phyloP scores from a whole-genome alignment of 2,888 invertebrate species.

The Idaea biselata region DNA sequence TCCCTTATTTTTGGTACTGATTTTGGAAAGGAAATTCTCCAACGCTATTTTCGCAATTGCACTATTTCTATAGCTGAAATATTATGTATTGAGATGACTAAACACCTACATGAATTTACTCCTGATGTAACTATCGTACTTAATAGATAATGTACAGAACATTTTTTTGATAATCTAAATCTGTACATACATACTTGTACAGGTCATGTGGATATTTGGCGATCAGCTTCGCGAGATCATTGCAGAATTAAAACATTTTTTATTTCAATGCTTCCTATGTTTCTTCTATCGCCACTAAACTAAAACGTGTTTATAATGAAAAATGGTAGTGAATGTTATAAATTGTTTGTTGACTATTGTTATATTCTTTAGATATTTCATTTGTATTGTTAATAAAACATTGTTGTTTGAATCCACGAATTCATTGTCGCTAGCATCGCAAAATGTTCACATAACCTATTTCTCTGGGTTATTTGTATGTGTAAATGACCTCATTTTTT shows the following conservation, averaged over 20 bases:
- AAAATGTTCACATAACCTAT: slow-evolving; percentile 81
- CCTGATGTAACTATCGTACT: slow-evolving; percentile 40
- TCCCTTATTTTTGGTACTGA: slow-evolving; percentile 34
- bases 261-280: slow-evolving; percentile 58
- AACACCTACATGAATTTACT: slow-evolving; percentile 18
- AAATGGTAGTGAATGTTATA: slow-evolving; percentile 70
- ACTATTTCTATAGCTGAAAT: slow-evolving; percentile 31
- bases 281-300: slow-evolving; percentile 54
- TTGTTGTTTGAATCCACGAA: slow-evolving; percentile 43
- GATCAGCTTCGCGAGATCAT: slow-evolving; percentile 73
- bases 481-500: slow-evolving; percentile 59
- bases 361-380: slow-evolving; percentile 43
- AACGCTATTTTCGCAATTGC: slow-evolving; percentile 32
- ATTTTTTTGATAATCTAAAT: slow-evolving; percentile 39
- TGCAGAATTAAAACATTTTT: slow-evolving; percentile 56
- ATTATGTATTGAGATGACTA: slow-evolving; percentile 47
- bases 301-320: slow-evolving; percentile 66
- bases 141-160: slow-evolving; percentile 45
- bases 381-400: slow-evolving; percentile 45
- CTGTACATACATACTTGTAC: slow-evolving; percentile 73
- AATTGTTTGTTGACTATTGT: slow-evolving; percentile 58
- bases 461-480: slow-evolving; percentile 54
- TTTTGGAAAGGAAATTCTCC: slow-evolving; percentile 25
- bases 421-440: slow-evolving; percentile 75
- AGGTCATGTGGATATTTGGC: slow-evolving; percentile 81